These are phyloP conservation scores for Haliaeetus leucogaster DNA, from an alignment of 2,113 vertebrate species.

Conservation along the genomic window DNA sequence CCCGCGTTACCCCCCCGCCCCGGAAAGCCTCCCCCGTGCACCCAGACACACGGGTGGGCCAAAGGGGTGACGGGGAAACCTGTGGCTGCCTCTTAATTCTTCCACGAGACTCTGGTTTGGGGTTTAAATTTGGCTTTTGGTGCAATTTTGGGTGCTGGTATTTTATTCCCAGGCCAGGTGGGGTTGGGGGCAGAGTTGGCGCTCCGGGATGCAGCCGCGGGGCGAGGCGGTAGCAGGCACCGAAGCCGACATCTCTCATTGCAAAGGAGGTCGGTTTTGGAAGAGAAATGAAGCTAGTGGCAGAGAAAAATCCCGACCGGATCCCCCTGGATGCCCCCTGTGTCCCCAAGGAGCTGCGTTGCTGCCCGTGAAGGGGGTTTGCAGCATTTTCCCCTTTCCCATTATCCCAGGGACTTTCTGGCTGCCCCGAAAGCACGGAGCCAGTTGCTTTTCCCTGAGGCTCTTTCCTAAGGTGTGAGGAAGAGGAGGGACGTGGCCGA, in stretches of 20 bases:
- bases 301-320: accelerated
- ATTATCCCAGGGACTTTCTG: accelerated
- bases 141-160: accelerated
- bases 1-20: background rate
- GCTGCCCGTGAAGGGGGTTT: accelerated
- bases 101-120: accelerated
- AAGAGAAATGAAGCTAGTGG: accelerated
- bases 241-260: accelerated
- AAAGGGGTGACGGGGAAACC: accelerated
- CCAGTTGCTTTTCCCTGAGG: accelerated
- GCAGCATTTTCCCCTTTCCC: background rate
- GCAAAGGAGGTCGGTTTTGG: background rate
- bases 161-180: accelerated
- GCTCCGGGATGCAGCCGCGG: accelerated
- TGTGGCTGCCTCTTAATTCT: accelerated
- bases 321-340: accelerated
- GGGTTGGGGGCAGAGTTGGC: accelerated
- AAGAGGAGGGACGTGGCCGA: accelerated
- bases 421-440: accelerated
- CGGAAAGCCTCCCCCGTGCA: background rate
- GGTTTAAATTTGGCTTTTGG: background rate
- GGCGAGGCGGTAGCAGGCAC: accelerated
- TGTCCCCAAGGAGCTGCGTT: accelerated
- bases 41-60: accelerated
- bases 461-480: background rate